Evolutionary conservation across 2,797 vertebrate genomes (phyloP).

Genomic region (Hemitrygon akajei): DNA sequence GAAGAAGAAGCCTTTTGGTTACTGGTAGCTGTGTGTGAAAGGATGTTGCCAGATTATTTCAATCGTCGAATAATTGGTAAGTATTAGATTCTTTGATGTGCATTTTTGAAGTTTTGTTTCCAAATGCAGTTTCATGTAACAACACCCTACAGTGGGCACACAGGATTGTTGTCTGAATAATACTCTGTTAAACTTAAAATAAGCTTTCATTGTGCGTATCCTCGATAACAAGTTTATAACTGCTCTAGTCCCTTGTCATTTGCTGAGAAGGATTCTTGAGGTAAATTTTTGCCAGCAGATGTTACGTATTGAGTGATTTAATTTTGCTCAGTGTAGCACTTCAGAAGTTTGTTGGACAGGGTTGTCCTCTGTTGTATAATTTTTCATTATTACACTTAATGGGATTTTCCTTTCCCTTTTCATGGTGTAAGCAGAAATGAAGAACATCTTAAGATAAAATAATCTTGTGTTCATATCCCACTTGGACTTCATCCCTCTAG

Average conservation of each 20-base stretch:
- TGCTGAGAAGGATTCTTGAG: neutral
- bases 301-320: neutral
- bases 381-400: too few species aligned
- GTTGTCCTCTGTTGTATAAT: too few species aligned
- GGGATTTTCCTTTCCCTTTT: too few species aligned
- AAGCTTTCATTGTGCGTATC: neutral
- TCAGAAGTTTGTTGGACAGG: neutral
- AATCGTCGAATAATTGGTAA: slow-evolving; percentile 92
- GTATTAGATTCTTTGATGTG: neutral
- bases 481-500: too few species aligned
- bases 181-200: neutral
- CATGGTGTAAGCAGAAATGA: too few species aligned
- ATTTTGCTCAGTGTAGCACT: neutral
- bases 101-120: neutral
- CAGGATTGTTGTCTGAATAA: neutral
- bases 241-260: neutral
- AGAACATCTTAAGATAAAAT: too few species aligned
- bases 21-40: slow-evolving; percentile 85
- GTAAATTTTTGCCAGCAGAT: neutral
- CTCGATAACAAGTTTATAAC: neutral
- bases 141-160: too few species aligned
- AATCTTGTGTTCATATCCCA: neutral
- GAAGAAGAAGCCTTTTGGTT: slow-evolving; percentile 98
- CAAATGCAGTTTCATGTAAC: neutral
- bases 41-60: slow-evolving; percentile 95